Evolutionary conservation across 2,113 vertebrate species (phyloP).

Genomic region (Bolborhynchus lineola): DNA sequence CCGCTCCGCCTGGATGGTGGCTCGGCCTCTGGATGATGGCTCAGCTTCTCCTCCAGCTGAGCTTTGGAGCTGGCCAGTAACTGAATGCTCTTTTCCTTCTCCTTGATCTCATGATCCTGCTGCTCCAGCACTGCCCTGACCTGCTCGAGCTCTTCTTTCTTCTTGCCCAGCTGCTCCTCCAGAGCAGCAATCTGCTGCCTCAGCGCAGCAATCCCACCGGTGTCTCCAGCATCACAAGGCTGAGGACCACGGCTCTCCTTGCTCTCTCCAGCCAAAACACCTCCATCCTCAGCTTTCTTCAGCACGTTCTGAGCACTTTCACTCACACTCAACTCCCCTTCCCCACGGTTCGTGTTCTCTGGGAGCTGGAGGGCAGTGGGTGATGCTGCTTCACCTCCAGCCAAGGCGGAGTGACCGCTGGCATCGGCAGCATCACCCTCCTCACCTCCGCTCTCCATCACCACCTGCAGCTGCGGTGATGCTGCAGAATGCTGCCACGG

Average conservation of each 20-base stretch:
- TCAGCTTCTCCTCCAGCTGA: slow-evolving; percentile 60
- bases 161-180: slow-evolving; percentile 79
- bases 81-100: slow-evolving; percentile 81
- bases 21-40: background rate
- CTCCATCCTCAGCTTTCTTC: slow-evolving; percentile 24
- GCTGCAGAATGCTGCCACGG: slow-evolving; percentile 39
- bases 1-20: background rate
- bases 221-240: background rate
- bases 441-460: slow-evolving; percentile 13
- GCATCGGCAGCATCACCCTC: background rate
- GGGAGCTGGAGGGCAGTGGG: background rate
- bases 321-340: slow-evolving; percentile 11
- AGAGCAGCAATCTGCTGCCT: slow-evolving; percentile 80
- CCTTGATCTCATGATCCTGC: slow-evolving; percentile 81
- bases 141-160: slow-evolving; percentile 80
- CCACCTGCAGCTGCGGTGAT: background rate
- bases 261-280: background rate
- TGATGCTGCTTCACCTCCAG: background rate
- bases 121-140: slow-evolving; percentile 76
- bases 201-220: slow-evolving; percentile 57
- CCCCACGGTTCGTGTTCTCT: background rate
- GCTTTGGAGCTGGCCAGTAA: slow-evolving; percentile 77
- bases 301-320: background rate
- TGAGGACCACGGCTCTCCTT: background rate
- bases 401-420: accelerated